Evolutionary conservation across 2,888 invertebrate genomes (phyloP).

Genomic region (Drepana falcataria): DNA sequence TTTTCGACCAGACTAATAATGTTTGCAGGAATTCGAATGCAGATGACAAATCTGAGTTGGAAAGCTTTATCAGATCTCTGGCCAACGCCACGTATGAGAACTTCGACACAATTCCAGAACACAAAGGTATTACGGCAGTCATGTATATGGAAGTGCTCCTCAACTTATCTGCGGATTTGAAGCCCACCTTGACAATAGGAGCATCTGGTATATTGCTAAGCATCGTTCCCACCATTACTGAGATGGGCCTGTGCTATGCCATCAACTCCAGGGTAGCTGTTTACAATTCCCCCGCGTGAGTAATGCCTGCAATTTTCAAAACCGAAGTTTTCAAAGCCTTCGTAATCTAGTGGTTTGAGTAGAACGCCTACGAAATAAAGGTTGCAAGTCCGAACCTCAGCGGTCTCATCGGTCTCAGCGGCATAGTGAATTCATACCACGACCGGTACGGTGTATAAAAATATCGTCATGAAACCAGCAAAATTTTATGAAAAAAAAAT

Average conservation of each 20-base stretch:
- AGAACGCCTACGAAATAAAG: no score
- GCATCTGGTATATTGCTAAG: conserved; percentile 69
- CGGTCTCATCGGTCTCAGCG: no score
- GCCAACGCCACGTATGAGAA: conserved; percentile 80
- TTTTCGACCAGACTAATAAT: no score
- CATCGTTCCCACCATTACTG: conserved; percentile 81
- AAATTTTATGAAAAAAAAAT: no score
- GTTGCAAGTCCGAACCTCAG: no score
- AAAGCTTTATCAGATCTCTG: conserved; percentile 75
- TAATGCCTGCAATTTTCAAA: conserved; percentile 6
- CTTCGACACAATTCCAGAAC: conserved; percentile 77
- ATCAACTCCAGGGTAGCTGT: conserved; percentile 82
- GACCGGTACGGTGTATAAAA: no score
- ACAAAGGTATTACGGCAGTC: conserved; percentile 74
- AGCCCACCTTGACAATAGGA: conserved; percentile 73
- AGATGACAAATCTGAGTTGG: conserved; percentile 73
- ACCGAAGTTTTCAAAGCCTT: no score
- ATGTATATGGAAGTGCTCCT: conserved; percentile 78
- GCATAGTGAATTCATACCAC: no score
- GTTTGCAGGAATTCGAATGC: conserved; percentile 46
- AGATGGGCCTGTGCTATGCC: conserved; percentile 84
- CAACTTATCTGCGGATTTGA: conserved; percentile 70
- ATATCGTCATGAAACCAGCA: no score
- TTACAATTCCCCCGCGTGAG: conserved; percentile 79
- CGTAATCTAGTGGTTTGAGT: no score